Conservation (phyloP, 2,797 vertebrate species). For the Halcyon smyrnensis region DNA sequence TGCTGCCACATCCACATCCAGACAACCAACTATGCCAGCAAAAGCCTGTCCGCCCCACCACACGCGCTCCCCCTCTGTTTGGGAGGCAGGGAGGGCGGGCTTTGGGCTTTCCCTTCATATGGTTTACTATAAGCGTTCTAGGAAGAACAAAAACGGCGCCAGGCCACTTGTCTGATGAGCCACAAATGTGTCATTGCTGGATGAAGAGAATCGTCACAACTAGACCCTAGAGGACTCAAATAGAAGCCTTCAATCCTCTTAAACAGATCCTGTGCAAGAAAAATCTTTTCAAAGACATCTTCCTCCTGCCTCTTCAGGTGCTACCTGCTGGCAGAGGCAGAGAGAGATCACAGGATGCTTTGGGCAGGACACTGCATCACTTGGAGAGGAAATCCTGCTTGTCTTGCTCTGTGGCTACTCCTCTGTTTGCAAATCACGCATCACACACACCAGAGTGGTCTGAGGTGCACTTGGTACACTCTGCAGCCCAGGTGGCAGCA, state of each 20-base stretch:
- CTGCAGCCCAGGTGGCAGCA: slow-evolving; percentile 46
- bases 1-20: background rate
- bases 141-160: background rate
- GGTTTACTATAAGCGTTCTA: background rate
- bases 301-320: background rate
- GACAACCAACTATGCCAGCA: background rate
- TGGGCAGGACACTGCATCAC: background rate
- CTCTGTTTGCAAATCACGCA: background rate
- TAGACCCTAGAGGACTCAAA: background rate
- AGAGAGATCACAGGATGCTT: background rate
- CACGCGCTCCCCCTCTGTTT: background rate
- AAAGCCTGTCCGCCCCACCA: background rate
- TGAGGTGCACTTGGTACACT: background rate
- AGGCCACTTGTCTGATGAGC: background rate
- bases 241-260: background rate
- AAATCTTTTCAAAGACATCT: background rate
- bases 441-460: rapidly evolving
- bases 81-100: background rate
- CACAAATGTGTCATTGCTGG: background rate
- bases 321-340: background rate
- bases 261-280: background rate
- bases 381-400: background rate
- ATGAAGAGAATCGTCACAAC: background rate
- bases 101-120: background rate
- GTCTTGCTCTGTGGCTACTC: background rate